Evolutionary conservation across 2,888 invertebrate genomes (phyloP).

Genomic region (Orchesellides sinensis): DNA sequence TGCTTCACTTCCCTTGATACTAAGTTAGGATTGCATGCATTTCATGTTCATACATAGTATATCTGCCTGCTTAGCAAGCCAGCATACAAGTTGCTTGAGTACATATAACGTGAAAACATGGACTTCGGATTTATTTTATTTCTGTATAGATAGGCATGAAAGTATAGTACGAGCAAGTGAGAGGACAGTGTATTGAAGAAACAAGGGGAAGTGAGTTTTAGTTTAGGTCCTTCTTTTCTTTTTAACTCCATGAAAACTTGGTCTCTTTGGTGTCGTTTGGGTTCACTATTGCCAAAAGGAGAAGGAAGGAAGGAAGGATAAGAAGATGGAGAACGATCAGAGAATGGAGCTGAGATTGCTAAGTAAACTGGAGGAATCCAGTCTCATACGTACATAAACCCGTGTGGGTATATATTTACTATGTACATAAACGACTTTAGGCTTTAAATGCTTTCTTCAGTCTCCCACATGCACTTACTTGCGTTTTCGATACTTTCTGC

Average conservation of each 20-base stretch:
- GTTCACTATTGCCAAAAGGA: slow-evolving; percentile 57
- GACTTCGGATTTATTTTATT: too few relatives aligned
- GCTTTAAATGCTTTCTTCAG: too few relatives aligned
- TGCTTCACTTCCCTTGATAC: slow-evolving; percentile 37
- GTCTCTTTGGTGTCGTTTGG: slow-evolving; percentile 60
- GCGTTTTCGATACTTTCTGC: neutral
- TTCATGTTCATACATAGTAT: slow-evolving; percentile 44
- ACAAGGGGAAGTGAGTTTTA: slow-evolving; percentile 44
- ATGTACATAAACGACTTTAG: neutral
- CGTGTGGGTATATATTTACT: neutral
- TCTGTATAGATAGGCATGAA: neutral
- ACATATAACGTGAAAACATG: too few relatives aligned
- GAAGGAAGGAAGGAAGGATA: slow-evolving; percentile 59
- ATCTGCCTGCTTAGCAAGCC: too few relatives aligned
- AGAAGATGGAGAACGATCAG: slow-evolving; percentile 35
- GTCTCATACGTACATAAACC: slow-evolving; percentile 9
- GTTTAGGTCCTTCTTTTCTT: slow-evolving; percentile 45
- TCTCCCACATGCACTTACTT: slow-evolving; percentile 12
- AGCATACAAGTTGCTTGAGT: too few relatives aligned
- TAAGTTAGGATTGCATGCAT: slow-evolving; percentile 33
- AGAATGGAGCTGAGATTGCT: slow-evolving; percentile 26
- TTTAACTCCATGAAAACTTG: slow-evolving; percentile 49
- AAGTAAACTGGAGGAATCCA: neutral
- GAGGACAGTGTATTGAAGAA: slow-evolving; percentile 35
- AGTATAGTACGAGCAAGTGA: neutral